Base-by-base conservation (phyloP, 2,113 vertebrate genomes). In the Prionailurus viverrinus region DNA sequence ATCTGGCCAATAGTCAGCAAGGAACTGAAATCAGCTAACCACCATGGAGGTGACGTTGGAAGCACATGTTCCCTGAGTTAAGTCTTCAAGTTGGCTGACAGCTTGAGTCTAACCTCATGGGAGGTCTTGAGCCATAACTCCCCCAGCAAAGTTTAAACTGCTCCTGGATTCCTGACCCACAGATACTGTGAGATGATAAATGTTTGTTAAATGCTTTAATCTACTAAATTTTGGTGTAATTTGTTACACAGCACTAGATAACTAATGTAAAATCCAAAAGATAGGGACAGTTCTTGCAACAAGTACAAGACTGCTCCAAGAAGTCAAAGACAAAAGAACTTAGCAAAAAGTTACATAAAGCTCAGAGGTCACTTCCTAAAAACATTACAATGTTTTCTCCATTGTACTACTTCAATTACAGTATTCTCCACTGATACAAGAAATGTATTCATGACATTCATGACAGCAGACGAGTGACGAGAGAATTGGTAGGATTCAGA, bases 401-500 rank as follows among this genome's bases (percentile, higher is more conserved):
- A 58, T 18, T 19, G 19, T 61, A 61, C 58, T 61, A 23, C 58
- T 23, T 21, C 58, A 61, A 21, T 61, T 31, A 55, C 7, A 79
- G 25, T 68, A 87, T 83, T 96, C 76, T 81, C 89, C 21, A 55
- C 27, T 9, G 86, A 65, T 15, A 33, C 18, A 48, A 96, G 68
- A 94, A 63, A 95, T 12, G 27, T 4, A 58, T 27, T 79, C 81
- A 53, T 61, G 63, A n/a, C 58, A 68, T 27, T 79, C 81, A 53
- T 61, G 63, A n/a, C 58, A 68, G n/a, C 3, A 53, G 65, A 79
- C 39, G 66, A 45, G 61, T 82, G 65, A 79, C n/a, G 61, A 45
- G 61, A 86, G n/a, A 95, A 83, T 41, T 23, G 19, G 33, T 85
- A 93, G 48, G n/a, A 66, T 58, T 93, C 51, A 80, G n/a, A 91